Conservation (phyloP, 2,888 invertebrate genomes). For the Druceiella hillmani region DNA sequence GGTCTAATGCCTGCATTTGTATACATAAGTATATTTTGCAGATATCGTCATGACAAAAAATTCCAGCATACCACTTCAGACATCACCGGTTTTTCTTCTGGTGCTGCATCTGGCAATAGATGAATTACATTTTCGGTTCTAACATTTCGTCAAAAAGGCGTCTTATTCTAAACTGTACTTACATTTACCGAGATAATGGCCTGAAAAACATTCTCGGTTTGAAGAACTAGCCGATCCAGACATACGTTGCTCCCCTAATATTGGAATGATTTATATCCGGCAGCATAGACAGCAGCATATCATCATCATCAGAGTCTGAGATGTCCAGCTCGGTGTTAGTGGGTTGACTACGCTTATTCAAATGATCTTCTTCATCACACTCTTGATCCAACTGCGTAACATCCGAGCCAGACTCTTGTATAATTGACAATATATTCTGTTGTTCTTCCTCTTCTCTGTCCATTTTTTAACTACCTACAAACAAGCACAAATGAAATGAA, state of each 20-base stretch:
- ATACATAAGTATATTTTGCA: slow-evolving; percentile 10
- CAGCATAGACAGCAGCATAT: no score
- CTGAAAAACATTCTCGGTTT: no score
- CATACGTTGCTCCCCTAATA: no score
- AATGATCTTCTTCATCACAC: slow-evolving; percentile 4
- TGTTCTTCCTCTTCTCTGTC: slow-evolving; percentile 12
- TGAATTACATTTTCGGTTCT: slow-evolving; percentile 16
- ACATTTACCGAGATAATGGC: no score
- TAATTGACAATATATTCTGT: slow-evolving; percentile 12
- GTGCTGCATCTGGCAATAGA: slow-evolving; percentile 16
- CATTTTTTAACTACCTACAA: slow-evolving; percentile 13
- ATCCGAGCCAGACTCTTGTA: slow-evolving; percentile 16
- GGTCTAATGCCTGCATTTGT: slow-evolving; percentile 13
- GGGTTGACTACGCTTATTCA: no score
- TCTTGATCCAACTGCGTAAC: slow-evolving; percentile 11
- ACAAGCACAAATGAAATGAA: slow-evolving; percentile 15
- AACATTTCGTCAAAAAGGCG: slow-evolving; percentile 18
- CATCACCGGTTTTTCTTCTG: slow-evolving; percentile 14
- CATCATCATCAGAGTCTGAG: no score
- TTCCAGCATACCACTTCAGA: slow-evolving; percentile 14
- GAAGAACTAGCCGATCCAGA: no score
- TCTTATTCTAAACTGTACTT: slow-evolving; percentile 12
- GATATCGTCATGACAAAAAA: slow-evolving; percentile 12
- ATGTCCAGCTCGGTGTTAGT: no score
- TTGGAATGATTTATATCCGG: no score